Evolutionary conservation across 2,113 vertebrate species (phyloP), one percentile per base, ranked within the genome.

Genomic region (Onychostruthus taczanowskii): DNA sequence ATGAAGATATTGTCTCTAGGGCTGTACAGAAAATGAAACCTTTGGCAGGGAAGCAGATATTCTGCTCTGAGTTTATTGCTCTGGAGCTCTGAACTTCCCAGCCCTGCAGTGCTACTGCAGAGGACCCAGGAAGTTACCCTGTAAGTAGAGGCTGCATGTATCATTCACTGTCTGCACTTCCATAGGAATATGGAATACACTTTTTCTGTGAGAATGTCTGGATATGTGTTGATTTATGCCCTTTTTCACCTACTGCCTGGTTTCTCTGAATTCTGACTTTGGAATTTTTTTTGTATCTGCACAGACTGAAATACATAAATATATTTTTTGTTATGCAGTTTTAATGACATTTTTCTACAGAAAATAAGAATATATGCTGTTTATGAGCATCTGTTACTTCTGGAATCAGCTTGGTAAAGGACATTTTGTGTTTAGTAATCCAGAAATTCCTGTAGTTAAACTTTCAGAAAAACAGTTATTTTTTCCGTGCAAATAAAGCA

Each of bases 301-400:
- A 64, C 30, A 3, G 3, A 78, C 49, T 59, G 56, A 77, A 85
- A 83, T 41, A 53, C 23, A 64, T 18, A 63, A 70, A 85, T 59
- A 15, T 23, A 16, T 72, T 80, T 89, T 88, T 30, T 46, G 28
- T 46, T 79, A 73, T 8, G 44, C 31, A 27, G 46, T 85, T 85
- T 80, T 84, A 84, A 92, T 87, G 41, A 49, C n/a, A 37, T 7
- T 70, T 93, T 91, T 85, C 43, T 49, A 22, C 22, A 68, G 72
- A 80, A 91, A 70, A 66, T 46, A 91, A 78, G 56, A 79, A 56
- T 84, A 30, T 82, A 53, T 88, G 39, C n/a, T 93, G 35, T 88
- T 91, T 78, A 50, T 73, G 52, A 87, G 91, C 84, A 91, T 87
- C 91, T 95, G 67, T 66, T 87, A 79, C 77, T 88, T 81, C 85